phyloP scores from a whole-genome alignment of 2,113 vertebrate species.

The Ciconia maguari region DNA sequence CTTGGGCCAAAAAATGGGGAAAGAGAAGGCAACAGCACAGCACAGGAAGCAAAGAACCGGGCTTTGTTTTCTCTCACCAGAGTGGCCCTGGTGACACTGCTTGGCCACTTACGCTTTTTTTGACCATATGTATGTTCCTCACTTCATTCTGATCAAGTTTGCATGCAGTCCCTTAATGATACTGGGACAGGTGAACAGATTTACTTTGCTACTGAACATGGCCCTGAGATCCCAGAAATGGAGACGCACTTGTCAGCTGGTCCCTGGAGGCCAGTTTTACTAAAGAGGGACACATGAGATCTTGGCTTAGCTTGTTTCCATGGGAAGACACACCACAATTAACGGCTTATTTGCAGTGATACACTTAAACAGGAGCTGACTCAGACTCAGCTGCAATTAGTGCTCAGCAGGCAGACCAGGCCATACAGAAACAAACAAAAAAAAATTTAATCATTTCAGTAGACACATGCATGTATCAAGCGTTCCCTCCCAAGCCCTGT shows the following conservation, averaged over 20 bases:
- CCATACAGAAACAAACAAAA: background rate
- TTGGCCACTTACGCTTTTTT: background rate
- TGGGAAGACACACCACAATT: background rate
- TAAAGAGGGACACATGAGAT: background rate
- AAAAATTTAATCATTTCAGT: background rate
- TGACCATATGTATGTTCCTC: background rate
- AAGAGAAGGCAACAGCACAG: background rate
- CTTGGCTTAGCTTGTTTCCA: background rate
- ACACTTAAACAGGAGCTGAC: background rate
- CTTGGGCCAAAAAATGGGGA: background rate
- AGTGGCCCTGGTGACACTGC: background rate
- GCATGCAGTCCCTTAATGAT: background rate
- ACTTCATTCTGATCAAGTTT: background rate
- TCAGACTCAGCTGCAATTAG: background rate
- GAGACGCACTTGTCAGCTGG: background rate
- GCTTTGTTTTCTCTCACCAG: background rate
- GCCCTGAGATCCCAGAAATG: background rate
- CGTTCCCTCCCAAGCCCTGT: background rate
- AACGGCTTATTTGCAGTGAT: background rate
- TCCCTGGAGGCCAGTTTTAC: background rate
- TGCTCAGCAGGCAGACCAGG: background rate
- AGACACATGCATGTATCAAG: background rate
- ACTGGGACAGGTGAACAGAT: background rate
- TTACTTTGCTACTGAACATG: background rate
- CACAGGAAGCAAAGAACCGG: background rate